phyloP scores from a whole-genome alignment of 2,113 vertebrate genomes.

The Cygnus buccinator region DNA sequence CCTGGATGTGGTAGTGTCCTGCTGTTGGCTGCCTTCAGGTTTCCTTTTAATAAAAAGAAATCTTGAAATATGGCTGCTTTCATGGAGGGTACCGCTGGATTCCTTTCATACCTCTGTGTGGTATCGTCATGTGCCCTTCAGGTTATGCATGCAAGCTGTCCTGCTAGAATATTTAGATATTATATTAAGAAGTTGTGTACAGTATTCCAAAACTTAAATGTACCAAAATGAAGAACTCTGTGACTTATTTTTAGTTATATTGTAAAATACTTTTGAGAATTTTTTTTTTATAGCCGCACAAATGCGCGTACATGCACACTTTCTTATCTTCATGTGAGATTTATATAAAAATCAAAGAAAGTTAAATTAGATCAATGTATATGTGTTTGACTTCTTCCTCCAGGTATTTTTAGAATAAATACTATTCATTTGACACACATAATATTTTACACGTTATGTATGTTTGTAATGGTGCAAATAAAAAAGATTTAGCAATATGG shows the following conservation, averaged over 20 bases:
- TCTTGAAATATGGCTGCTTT: not conserved
- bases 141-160: not conserved
- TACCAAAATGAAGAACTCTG: not conserved
- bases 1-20: not conserved
- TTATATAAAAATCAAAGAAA: not conserved
- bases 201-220: not conserved
- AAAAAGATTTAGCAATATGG: not conserved
- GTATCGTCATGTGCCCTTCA: not conserved
- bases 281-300: not conserved
- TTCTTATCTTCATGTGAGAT: not conserved
- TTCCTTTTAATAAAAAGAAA: not conserved
- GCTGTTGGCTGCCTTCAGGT: not conserved
- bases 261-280: not conserved
- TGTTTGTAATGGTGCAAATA: not conserved
- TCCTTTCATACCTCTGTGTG: not conserved
- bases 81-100: not conserved
- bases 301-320: fast-evolving
- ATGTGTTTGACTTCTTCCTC: not conserved
- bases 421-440: not conserved
- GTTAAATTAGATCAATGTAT: not conserved
- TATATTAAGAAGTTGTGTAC: not conserved
- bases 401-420: not conserved
- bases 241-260: not conserved
- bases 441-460: not conserved
- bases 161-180: not conserved